Conservation (phyloP, 2,797 vertebrate species). For the Muscicapa comitata region DNA sequence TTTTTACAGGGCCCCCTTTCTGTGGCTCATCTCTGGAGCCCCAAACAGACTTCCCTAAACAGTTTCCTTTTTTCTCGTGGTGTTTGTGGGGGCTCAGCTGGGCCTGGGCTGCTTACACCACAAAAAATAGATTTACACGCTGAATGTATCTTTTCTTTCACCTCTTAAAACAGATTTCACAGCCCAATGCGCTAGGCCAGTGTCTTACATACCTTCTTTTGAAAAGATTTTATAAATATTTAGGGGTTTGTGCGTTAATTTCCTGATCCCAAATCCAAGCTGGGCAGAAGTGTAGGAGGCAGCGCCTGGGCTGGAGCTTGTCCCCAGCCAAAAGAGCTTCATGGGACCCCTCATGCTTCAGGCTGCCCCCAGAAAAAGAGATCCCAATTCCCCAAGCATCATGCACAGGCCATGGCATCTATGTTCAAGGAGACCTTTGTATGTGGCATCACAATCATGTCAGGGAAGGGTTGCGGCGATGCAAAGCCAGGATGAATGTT, state of each 20-base stretch:
- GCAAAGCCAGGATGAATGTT: neutral
- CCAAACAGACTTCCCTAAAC: neutral
- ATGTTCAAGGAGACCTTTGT: neutral
- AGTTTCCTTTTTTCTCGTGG: accelerated
- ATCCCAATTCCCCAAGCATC: neutral
- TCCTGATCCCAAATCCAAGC: neutral
- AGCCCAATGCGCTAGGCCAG: neutral
- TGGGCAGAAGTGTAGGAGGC: neutral
- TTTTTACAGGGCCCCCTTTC: neutral
- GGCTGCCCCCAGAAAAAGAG: neutral
- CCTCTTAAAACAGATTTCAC: neutral
- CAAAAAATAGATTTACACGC: neutral
- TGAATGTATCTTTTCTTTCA: slow-evolving; percentile 14
- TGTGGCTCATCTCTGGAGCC: neutral
- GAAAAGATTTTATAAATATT: neutral
- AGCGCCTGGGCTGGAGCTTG: neutral
- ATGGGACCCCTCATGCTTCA: accelerated
- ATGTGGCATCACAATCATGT: accelerated
- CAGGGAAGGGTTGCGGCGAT: accelerated
- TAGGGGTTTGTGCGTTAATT: neutral
- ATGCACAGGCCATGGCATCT: accelerated
- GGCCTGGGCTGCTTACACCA: neutral
- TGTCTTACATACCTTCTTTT: neutral
- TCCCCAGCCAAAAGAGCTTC: neutral
- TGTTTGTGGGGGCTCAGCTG: neutral